Evolutionary conservation across 2,113 vertebrate genomes (phyloP).

Genomic region (Corythornis madagascariensis): DNA sequence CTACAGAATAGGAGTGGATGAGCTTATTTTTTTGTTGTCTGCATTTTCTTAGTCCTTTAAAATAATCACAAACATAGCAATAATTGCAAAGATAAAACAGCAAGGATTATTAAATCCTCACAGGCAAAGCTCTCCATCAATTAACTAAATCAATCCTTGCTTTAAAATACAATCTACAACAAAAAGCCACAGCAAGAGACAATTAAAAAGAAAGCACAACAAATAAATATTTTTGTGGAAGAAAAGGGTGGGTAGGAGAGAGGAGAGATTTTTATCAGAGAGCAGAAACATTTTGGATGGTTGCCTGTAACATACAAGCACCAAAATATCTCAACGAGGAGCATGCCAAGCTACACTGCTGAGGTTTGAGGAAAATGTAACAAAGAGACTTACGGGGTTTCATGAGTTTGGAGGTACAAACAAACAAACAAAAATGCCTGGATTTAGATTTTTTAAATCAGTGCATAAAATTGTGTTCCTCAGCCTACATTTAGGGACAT

Average conservation of each 20-base stretch:
- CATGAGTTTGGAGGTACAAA: not conserved
- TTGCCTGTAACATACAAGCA: not conserved
- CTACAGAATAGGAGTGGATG: not conserved
- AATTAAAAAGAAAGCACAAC: not conserved
- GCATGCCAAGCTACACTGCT: too few species aligned
- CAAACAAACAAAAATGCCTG: not conserved
- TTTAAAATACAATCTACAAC: constrained; percentile 44
- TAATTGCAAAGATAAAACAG: constrained; percentile 61
- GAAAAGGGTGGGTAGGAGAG: not conserved
- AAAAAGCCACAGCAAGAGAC: constrained; percentile 13
- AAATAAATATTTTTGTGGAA: not conserved
- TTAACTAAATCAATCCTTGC: constrained; percentile 46
- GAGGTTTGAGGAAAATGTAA: not conserved
- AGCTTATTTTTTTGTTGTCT: constrained; percentile 43
- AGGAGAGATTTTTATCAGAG: not conserved
- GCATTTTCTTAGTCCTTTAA: constrained; percentile 33
- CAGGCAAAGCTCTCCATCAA: constrained; percentile 60
- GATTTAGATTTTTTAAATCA: not conserved
- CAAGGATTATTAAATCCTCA: constrained; percentile 58
- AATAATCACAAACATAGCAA: constrained; percentile 50
- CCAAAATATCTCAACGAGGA: not conserved
- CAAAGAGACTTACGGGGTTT: not conserved
- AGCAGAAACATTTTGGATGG: not conserved
- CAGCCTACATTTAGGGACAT: not conserved
- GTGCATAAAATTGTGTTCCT: not conserved